Evolutionary conservation across 2,113 vertebrate genomes (phyloP).

Genomic region (Aix galericulata): DNA sequence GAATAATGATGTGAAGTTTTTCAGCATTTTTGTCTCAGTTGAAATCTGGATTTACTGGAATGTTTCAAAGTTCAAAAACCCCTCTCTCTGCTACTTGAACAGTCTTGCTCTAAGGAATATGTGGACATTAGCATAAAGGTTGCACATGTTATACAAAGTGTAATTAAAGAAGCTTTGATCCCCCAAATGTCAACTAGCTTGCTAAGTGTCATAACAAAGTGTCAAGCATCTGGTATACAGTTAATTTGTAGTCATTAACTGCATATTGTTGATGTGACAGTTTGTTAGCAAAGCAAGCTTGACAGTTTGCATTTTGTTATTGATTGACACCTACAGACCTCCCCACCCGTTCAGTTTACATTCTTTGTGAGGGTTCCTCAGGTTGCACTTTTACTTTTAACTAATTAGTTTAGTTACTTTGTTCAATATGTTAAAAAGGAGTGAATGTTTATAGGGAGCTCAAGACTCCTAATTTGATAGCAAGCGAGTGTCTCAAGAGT

Average conservation of each 20-base stretch:
- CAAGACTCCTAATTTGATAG: not conserved
- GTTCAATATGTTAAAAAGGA: conserved; percentile 53
- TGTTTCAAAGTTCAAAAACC: conserved; percentile 27
- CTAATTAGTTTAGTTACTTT: conserved; percentile 65
- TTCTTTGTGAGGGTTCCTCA: conserved; percentile 77
- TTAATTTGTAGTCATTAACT: conserved; percentile 93
- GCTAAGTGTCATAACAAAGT: conserved; percentile 91
- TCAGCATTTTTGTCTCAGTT: not conserved
- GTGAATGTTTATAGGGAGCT: not conserved
- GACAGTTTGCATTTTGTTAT: conserved; percentile 88
- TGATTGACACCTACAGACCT: conserved; percentile 87
- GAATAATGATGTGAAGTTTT: conserved; percentile 27
- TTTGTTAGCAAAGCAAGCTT: conserved; percentile 91
- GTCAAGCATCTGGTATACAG: conserved; percentile 91
- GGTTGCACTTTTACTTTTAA: conserved; percentile 73
- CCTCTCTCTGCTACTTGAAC: conserved; percentile 59
- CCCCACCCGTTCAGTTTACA: conserved; percentile 78
- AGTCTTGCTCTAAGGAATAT: conserved; percentile 73
- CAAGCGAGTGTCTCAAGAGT: not conserved
- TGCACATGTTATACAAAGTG: conserved; percentile 83
- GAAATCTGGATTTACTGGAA: conserved; percentile 10
- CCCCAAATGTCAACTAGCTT: conserved; percentile 89
- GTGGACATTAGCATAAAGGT: conserved; percentile 88
- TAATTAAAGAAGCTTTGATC: conserved; percentile 87
- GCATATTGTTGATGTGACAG: conserved; percentile 93